Evolutionary conservation across 2,113 vertebrate species (phyloP).

Genomic region (Oreochromis spilurus): DNA sequence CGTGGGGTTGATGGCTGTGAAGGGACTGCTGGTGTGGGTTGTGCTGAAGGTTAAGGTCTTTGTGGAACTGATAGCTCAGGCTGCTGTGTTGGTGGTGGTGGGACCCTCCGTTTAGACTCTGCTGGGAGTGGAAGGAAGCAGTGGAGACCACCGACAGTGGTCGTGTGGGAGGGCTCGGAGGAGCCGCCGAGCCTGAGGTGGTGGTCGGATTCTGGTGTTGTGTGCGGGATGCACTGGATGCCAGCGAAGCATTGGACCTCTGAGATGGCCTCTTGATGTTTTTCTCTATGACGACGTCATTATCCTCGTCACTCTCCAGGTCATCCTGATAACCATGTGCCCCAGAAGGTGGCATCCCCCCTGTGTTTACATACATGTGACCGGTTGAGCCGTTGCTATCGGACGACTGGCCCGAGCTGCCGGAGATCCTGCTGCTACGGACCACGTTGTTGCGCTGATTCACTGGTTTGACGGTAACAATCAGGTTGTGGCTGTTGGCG

Average conservation of each 20-base stretch:
- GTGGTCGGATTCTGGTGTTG: constrained; percentile 29
- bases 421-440: constrained; percentile 84
- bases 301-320: constrained; percentile 91
- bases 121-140: constrained; percentile 77
- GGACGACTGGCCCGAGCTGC: constrained; percentile 88
- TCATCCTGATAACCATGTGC: constrained; percentile 86
- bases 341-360: constrained; percentile 44
- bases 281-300: constrained; percentile 91
- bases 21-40: constrained; percentile 55
- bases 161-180: constrained; percentile 66
- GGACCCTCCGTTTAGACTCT: constrained; percentile 78
- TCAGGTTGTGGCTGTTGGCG: constrained; percentile 98
- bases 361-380: constrained; percentile 73
- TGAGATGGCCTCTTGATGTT: constrained; percentile 77
- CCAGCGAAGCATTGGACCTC: constrained; percentile 67
- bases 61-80: constrained; percentile 80
- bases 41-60: constrained; percentile 79
- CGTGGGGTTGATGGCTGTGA: constrained; percentile 47
- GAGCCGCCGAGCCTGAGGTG: background rate
- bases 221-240: constrained; percentile 49
- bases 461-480: constrained; percentile 94
- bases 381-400: constrained; percentile 82
- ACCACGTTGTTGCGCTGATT: constrained; percentile 97
- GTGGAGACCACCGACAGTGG: constrained; percentile 74
- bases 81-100: constrained; percentile 58